These are phyloP conservation scores for Beris morrisii DNA, from an alignment of 2,888 invertebrate genomes.

Conservation along the genomic window DNA sequence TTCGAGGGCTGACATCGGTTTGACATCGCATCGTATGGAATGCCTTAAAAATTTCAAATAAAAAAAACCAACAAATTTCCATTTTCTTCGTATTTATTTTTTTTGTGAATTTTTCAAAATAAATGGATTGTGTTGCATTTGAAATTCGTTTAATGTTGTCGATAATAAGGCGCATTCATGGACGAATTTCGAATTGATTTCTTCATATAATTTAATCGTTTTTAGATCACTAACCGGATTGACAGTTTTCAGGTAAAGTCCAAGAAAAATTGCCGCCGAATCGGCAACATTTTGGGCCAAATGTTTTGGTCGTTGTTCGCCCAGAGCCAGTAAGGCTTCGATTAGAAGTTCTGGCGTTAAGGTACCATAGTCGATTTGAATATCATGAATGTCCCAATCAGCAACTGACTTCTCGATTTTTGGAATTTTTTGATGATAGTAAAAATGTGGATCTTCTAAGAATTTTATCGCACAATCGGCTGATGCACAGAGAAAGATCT, in stretches of 20 bases:
- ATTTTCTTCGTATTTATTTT: too few relatives aligned
- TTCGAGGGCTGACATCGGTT: too few relatives aligned
- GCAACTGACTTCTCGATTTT: neutral
- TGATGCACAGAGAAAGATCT: slow-evolving; percentile 20
- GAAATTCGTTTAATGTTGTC: neutral
- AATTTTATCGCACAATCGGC: slow-evolving; percentile 4
- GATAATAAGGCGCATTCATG: slow-evolving; percentile 9
- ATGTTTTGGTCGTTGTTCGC: slow-evolving; percentile 2
- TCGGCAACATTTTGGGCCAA: neutral
- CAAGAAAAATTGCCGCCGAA: slow-evolving; percentile 15
- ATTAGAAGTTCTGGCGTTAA: slow-evolving; percentile 1
- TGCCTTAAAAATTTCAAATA: too few relatives aligned
- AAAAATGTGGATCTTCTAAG: slow-evolving; percentile 7
- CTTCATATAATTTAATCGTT: neutral
- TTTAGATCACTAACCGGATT: neutral
- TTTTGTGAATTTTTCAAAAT: too few relatives aligned
- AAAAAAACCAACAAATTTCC: too few relatives aligned
- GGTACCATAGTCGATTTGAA: slow-evolving; percentile 8
- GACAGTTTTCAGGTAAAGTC: slow-evolving; percentile 14
- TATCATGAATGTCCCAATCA: neutral
- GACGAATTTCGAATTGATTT: slow-evolving; percentile 2
- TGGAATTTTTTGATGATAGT: neutral
- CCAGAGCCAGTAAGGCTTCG: slow-evolving; percentile 5
- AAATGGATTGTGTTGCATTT: neutral
- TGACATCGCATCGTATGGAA: too few relatives aligned